Conservation (phyloP, 2,797 vertebrate genomes). For the Schizopygopsis pylzovi region DNA sequence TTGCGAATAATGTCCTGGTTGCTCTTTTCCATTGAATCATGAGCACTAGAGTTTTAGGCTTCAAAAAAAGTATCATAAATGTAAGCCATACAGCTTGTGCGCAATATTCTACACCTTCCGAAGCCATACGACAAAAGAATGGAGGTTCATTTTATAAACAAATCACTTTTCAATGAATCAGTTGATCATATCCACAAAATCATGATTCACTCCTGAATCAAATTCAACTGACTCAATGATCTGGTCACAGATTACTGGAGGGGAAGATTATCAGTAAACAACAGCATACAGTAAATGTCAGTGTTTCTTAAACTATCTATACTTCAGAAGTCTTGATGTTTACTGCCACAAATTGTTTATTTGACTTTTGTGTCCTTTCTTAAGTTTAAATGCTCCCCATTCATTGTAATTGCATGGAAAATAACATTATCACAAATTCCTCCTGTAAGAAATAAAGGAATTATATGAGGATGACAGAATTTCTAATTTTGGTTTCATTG, state of each 20-base stretch:
- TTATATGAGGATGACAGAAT: neutral
- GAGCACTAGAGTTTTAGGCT: neutral
- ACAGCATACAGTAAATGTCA: neutral
- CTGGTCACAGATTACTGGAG: neutral
- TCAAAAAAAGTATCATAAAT: constrained; percentile 1
- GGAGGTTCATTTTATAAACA: neutral
- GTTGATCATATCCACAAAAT: neutral
- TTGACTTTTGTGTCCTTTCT: neutral
- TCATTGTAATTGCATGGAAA: neutral
- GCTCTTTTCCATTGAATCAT: neutral
- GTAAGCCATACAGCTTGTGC: neutral
- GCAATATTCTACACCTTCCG: neutral
- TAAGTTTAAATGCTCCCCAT: neutral
- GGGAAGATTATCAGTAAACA: neutral
- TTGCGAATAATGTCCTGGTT: neutral
- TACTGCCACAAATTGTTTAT: neutral
- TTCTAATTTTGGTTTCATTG: neutral
- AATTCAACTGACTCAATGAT: neutral
- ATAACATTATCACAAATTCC: neutral
- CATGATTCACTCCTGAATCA: neutral
- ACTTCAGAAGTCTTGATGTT: neutral
- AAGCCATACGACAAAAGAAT: neutral
- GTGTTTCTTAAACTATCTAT: neutral
- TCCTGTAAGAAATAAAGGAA: neutral
- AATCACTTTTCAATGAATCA: neutral